A percentile compares a stretch with the other conserved stretches of the same genome.
These are phyloP conservation scores for Heliopora coerulea DNA, from an alignment of 92 coral and sea anemone genomes.

Conservation along the genomic window DNA sequence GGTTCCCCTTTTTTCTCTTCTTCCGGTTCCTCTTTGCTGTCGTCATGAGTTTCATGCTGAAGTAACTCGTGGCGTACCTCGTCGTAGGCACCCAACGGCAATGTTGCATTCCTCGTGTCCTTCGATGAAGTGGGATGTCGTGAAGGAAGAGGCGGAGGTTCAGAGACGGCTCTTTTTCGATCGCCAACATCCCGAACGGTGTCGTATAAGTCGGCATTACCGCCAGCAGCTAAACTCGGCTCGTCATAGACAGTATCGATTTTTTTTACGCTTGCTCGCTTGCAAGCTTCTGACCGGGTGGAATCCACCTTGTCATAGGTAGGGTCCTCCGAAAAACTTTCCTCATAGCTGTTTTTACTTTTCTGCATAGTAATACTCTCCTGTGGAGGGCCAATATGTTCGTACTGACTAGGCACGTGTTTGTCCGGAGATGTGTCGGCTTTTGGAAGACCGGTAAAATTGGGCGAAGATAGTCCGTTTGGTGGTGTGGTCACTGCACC, in stretches of 20 bases:
- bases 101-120: not conserved
- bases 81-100: not conserved
- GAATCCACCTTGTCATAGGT: constrained; percentile 5
- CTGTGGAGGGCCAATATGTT: not conserved
- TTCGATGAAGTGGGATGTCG: not conserved
- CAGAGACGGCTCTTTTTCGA: not conserved
- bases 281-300: not conserved
- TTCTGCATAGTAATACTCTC: not conserved
- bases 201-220: not conserved
- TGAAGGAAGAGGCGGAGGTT: not conserved
- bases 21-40: not conserved
- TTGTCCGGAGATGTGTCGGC: not conserved
- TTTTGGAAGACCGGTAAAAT: not conserved
- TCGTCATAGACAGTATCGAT: not conserved
- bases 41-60: not conserved
- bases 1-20: not conserved
- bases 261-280: not conserved
- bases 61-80: not conserved
- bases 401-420: not conserved
- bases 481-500: not conserved
- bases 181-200: not conserved
- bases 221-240: not conserved
- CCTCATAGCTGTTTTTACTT: constrained; percentile 13
- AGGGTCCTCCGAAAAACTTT: constrained; percentile 24
- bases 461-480: not conserved